These are phyloP conservation scores for Hippocampus abdominalis DNA, from an alignment of 2,113 vertebrate genomes.

Conservation along the genomic window DNA sequence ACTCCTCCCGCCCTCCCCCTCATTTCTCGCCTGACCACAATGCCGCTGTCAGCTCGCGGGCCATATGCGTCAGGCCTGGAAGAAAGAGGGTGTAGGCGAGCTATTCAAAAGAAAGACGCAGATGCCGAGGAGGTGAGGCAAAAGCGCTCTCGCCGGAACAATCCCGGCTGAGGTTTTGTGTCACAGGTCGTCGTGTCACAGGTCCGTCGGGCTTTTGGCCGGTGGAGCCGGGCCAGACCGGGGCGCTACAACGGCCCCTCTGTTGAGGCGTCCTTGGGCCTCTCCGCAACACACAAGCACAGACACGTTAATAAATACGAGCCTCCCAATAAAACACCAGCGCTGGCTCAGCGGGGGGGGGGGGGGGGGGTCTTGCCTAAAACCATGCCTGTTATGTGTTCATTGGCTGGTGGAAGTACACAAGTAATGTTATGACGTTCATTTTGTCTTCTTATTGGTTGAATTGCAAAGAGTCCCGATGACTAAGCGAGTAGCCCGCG, in stretches of 20 bases:
- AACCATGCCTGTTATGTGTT: too few relatives aligned
- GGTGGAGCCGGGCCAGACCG: conserved; percentile 63
- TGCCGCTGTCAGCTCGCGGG: conserved; percentile 67
- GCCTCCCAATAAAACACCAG: conserved; percentile 59
- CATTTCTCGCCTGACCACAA: conserved; percentile 52
- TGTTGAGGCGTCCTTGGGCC: conserved; percentile 49
- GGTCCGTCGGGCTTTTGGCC: conserved; percentile 66
- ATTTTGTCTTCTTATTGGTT: too few relatives aligned
- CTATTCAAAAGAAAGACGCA: conserved; percentile 56
- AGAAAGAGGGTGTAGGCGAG: conserved; percentile 23
- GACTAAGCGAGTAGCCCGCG: conserved; percentile 50
- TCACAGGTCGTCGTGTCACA: conserved; percentile 38
- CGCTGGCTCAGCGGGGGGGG: too few relatives aligned
- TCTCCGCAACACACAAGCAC: conserved; percentile 41
- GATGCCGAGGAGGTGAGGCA: conserved; percentile 13
- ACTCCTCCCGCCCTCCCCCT: conserved; percentile 25
- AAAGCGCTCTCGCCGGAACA: conserved; percentile 34
- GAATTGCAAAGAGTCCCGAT: conserved; percentile 22
- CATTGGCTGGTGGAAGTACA: too few relatives aligned
- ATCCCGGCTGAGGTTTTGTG: conserved; percentile 46
- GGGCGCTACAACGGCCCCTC: conserved; percentile 63
- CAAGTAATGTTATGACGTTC: too few relatives aligned
- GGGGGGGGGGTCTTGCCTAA: too few relatives aligned
- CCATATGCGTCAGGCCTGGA: conserved; percentile 65
- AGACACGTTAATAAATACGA: conserved; percentile 71